phyloP scores from a whole-genome alignment of 2,888 invertebrate genomes.

The Timema podura region DNA sequence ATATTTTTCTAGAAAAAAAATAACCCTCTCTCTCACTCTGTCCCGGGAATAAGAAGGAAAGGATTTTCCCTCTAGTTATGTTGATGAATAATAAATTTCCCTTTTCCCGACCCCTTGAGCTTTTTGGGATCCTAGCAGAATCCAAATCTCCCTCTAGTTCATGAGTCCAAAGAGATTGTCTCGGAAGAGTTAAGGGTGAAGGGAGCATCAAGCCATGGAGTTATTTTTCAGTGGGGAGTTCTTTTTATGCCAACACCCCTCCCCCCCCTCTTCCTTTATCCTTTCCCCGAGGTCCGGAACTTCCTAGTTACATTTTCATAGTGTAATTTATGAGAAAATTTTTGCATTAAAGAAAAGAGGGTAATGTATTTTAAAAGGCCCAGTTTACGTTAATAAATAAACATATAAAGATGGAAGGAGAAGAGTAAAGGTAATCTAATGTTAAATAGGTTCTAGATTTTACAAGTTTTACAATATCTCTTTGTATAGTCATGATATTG shows the following conservation, averaged over 20 bases:
- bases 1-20: not conserved
- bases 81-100: slow-evolving; percentile 7
- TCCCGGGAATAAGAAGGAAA: slow-evolving; percentile 30
- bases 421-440: too few species aligned
- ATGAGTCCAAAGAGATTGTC: too few species aligned
- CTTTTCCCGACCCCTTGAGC: slow-evolving; percentile 12
- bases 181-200: too few species aligned
- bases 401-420: too few species aligned
- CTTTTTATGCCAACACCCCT: not conserved
- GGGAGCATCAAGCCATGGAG: too few species aligned
- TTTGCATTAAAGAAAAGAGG: not conserved
- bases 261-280: not conserved
- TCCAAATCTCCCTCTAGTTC: too few species aligned
- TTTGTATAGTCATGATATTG: too few species aligned
- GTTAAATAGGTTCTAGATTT: too few species aligned
- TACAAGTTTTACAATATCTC: too few species aligned
- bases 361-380: too few species aligned
- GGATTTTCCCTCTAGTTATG: slow-evolving; percentile 25
- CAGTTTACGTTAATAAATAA: too few species aligned
- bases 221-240: too few species aligned
- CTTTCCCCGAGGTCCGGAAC: slow-evolving; percentile 5
- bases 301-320: slow-evolving; percentile 12
- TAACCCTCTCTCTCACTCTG: slow-evolving; percentile 15
- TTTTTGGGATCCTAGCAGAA: not conserved
- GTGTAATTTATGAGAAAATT: slow-evolving; percentile 6